These are phyloP conservation scores for Ibycter americanus DNA, from an alignment of 2,797 vertebrate species.

Conservation along the genomic window DNA sequence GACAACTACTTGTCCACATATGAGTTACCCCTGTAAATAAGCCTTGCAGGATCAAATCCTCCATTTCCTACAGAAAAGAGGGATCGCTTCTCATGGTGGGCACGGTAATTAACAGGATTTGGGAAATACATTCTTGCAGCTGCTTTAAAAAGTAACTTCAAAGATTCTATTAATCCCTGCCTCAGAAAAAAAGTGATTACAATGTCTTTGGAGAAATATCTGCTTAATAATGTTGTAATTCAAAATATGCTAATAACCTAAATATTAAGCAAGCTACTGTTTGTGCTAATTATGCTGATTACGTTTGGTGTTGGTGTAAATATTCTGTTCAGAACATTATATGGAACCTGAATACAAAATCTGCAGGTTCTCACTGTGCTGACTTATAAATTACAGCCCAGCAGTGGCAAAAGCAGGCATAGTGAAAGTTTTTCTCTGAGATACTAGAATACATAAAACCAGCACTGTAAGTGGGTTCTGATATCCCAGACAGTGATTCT, in stretches of 20 bases:
- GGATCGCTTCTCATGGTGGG: conserved; percentile 47
- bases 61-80: background rate
- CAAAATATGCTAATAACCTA: conserved; percentile 54
- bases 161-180: conserved; percentile 60
- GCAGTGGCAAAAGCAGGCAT: background rate
- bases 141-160: conserved; percentile 65
- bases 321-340: conserved; percentile 16
- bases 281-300: conserved; percentile 44
- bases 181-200: conserved; percentile 37
- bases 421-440: background rate
- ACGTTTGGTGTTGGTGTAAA: conserved; percentile 47
- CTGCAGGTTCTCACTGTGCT: conserved; percentile 18
- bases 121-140: conserved; percentile 47
- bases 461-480: background rate
- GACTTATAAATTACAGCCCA: conserved; percentile 27
- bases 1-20: background rate
- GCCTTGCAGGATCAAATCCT: conserved; percentile 11
- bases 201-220: conserved; percentile 48
- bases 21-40: background rate
- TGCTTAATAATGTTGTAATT: conserved; percentile 52
- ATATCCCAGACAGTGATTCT: background rate
- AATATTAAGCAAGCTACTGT: conserved; percentile 35
- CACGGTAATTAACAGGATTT: conserved; percentile 63
- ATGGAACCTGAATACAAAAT: conserved; percentile 49
- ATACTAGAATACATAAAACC: background rate